Percentiles rank a stretch among this genome's conserved stretches.
Conservation (phyloP, 2,797 vertebrate genomes). For the Poecilia gillii region DNA sequence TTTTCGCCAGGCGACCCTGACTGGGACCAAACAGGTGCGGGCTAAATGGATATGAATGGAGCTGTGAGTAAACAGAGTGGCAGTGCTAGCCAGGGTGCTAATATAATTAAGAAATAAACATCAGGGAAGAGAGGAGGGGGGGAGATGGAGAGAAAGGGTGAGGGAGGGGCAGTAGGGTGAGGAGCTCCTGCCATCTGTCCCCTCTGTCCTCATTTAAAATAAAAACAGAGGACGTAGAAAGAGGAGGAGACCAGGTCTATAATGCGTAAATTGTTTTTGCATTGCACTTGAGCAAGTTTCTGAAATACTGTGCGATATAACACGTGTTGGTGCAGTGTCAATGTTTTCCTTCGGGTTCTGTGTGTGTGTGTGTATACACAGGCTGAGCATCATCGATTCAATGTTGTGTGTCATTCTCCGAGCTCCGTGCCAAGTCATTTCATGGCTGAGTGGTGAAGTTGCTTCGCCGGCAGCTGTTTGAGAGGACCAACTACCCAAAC, state of each 20-base stretch:
- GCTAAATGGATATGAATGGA: conserved; percentile 99
- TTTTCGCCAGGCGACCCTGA: conserved; percentile 82
- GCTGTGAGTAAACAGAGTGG: conserved; percentile 97
- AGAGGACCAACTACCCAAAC: conserved; percentile 78
- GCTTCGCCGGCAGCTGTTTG: conserved; percentile 79
- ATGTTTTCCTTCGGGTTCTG: conserved; percentile 75
- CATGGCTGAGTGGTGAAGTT: conserved; percentile 80
- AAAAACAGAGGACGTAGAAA: conserved; percentile 53
- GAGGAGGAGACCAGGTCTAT: conserved; percentile 24
- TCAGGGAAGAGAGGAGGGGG: conserved; percentile 82
- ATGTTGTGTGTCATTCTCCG: conserved; percentile 67
- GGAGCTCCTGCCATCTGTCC: conserved; percentile 93
- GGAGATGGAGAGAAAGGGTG: conserved; percentile 25
- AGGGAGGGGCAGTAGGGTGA: conserved; percentile 66
- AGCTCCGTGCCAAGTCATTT: conserved; percentile 82
- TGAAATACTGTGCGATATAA: conserved; percentile 48
- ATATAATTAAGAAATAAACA: conserved; percentile 98
- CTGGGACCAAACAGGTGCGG: conserved; percentile 97
- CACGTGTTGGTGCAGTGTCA: conserved; percentile 71
- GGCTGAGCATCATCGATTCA: conserved; percentile 78
- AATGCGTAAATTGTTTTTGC: conserved; percentile 8
- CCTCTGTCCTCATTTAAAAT: conserved; percentile 79
- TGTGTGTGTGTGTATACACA: conserved; percentile 37
- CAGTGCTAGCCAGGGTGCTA: conserved; percentile 91
- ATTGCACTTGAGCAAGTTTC: conserved; percentile 30